These are phyloP conservation scores for Muschampia plurimacula DNA, from an alignment of 2,888 invertebrate genomes.

Conservation along the genomic window DNA sequence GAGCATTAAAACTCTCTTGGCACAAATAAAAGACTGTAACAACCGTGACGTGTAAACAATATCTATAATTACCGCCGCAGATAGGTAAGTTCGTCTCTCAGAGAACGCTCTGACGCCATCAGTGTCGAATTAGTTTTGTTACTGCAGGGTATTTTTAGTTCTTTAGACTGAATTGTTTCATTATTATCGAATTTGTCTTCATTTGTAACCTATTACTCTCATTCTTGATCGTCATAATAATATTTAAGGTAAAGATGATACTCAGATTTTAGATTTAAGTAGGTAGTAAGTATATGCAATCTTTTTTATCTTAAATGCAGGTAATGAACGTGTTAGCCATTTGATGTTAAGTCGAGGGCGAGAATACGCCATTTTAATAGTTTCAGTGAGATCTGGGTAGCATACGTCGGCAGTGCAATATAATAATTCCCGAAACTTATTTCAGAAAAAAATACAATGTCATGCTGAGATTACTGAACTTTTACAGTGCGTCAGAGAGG, in stretches of 20 bases:
- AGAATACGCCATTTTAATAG: too few species aligned
- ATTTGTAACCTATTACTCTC: constrained; percentile 9
- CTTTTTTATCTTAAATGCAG: too few species aligned
- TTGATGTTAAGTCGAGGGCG: too few species aligned
- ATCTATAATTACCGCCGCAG: constrained; percentile 70
- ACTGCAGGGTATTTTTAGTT: constrained; percentile 48
- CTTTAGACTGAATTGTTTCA: background rate
- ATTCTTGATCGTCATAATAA: background rate
- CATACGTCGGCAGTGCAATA: too few species aligned
- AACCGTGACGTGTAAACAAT: constrained; percentile 61
- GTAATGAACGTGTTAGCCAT: too few species aligned
- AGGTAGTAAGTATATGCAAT: too few species aligned
- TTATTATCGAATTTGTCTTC: constrained; percentile 22
- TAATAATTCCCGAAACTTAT: too few species aligned
- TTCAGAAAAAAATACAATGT: too few species aligned
- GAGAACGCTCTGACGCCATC: constrained; percentile 65
- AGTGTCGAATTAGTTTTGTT: constrained; percentile 81
- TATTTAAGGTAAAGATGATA: background rate
- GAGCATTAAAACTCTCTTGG: background rate
- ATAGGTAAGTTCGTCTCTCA: constrained; percentile 63
- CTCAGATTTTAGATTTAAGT: background rate
- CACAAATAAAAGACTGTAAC: background rate
- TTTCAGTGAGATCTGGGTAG: too few species aligned
- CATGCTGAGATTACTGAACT: too few species aligned
- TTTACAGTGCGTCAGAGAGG: too few species aligned